Evolutionary conservation across 64 coral and sea anemone species (phyloP), one percentile per base, ranked within the genome.

Genomic region (Montipora cactus): DNA sequence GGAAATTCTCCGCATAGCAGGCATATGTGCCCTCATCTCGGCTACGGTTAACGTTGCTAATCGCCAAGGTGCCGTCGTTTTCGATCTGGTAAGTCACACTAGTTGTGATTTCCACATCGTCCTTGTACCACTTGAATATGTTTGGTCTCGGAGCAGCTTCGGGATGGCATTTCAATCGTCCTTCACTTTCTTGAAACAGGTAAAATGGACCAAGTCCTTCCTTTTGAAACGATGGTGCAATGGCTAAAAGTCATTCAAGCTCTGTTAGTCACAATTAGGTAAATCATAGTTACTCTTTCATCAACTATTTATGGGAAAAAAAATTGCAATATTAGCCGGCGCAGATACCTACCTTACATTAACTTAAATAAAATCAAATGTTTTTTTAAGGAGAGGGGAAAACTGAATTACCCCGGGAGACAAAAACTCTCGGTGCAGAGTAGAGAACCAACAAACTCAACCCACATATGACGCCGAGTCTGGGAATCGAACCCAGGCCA

Each of bases 131-230:
- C 19, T 22, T 8, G 44, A 82, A 82, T 22, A n/a, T 14, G 7
- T 16, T 59, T 61, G 91, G 70, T 8, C 7, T 21, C 68, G 91
- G 91, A 0, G 91, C 91, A 4, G 91, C 91, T 77, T 93, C 76
- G 50, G 91, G 75, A 14, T 93, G 12, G 22, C 91, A 93, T 22
- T 76, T 46, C 5, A 93, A 23, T 7, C 15, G 5, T 58, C 76
- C 91, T 37, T 87, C 46, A 23, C 69, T 93, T 6, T 45, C 74
- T 46, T 84, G 66, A 58, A 93, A 93, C 7, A 93, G 0, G 81
- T 93, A 93, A 75, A 93, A 93, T 28, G 91, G 91, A 20, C 91
- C 91, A 87, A 87, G 53, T 1, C 20, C 25, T 13, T 0, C 9
- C 12, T 67, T 69, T 37, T 37, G 1, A 58, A 93, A 86, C 1